Evolutionary conservation across 2,888 invertebrate species (phyloP).

Genomic region (Rhopalosiphum nymphaeae): DNA sequence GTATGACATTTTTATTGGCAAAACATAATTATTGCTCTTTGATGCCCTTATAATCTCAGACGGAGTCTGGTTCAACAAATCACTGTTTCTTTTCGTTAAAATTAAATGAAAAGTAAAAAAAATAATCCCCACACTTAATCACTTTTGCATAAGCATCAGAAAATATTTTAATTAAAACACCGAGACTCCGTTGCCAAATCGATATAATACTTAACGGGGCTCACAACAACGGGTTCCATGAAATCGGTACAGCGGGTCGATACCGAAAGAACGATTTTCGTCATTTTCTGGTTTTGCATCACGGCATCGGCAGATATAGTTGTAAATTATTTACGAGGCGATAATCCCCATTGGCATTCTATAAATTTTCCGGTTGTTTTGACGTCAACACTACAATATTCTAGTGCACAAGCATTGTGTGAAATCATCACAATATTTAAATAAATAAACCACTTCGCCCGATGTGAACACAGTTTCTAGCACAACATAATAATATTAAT

Average conservation of each 20-base stretch:
- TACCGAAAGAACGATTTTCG: not conserved
- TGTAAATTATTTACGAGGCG: not conserved
- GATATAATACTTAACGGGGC: not conserved
- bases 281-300: not conserved
- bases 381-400: not conserved
- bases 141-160: not conserved
- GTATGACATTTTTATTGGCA: too few relatives aligned
- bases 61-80: not conserved
- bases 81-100: not conserved
- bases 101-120: not conserved
- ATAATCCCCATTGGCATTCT: not conserved
- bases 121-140: not conserved
- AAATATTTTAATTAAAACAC: not conserved
- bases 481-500: not conserved
- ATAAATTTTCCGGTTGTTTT: not conserved
- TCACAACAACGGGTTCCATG: not conserved
- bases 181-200: not conserved
- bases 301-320: not conserved
- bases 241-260: not conserved
- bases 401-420: too few relatives aligned
- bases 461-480: fast-evolving
- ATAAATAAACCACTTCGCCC: not conserved
- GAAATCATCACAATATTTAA: too few relatives aligned
- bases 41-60: not conserved
- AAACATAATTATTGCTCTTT: too few relatives aligned